Percentiles rank a stretch among this genome's conserved stretches.
phyloP scores from a whole-genome alignment of 2,797 vertebrate species.

The Botia almorhae region DNA sequence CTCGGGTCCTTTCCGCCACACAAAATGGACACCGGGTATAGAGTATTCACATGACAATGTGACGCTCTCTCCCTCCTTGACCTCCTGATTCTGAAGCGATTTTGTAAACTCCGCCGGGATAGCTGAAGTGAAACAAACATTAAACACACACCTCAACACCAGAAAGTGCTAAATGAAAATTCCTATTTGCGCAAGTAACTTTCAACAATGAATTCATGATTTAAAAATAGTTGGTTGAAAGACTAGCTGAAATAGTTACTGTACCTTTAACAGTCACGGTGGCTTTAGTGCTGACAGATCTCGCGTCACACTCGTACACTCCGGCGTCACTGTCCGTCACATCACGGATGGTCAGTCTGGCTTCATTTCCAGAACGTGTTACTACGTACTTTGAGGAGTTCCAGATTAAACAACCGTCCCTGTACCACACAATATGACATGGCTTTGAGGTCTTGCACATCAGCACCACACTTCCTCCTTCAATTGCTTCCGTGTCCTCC shows the following conservation, averaged over 20 bases:
- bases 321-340: slow-evolving; percentile 79
- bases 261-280: slow-evolving; percentile 85
- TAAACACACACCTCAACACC: not conserved
- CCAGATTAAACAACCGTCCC: slow-evolving; percentile 84
- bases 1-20: slow-evolving; percentile 81
- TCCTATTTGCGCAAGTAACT: too few relatives aligned
- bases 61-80: slow-evolving; percentile 75
- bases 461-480: slow-evolving; percentile 84
- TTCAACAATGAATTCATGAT: not conserved
- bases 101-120: slow-evolving; percentile 83
- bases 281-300: slow-evolving; percentile 80
- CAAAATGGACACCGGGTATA: slow-evolving; percentile 71
- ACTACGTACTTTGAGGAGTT: slow-evolving; percentile 81
- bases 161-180: not conserved
- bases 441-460: slow-evolving; percentile 83
- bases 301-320: slow-evolving; percentile 86
- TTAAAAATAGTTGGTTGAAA: not conserved
- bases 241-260: slow-evolving; percentile 4
- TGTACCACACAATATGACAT: slow-evolving; percentile 84
- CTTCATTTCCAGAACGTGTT: slow-evolving; percentile 77
- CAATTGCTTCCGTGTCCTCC: slow-evolving; percentile 80
- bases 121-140: slow-evolving; percentile 69
- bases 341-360: slow-evolving; percentile 80
- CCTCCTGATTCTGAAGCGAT: slow-evolving; percentile 75
- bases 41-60: slow-evolving; percentile 82